phyloP scores from a whole-genome alignment of 2,888 invertebrate species.

The Empis stercorea region DNA sequence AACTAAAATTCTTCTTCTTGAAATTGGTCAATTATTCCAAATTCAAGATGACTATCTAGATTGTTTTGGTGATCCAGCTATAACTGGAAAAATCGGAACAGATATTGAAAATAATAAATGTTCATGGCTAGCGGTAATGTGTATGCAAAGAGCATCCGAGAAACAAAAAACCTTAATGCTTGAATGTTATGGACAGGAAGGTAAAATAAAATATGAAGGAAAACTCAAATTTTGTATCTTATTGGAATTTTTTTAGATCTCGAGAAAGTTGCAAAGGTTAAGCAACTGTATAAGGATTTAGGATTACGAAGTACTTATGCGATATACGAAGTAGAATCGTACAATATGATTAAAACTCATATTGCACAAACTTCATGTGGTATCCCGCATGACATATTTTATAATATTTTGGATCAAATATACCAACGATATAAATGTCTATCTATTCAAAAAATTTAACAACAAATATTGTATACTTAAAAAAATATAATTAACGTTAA shows the following conservation, averaged over 20 bases:
- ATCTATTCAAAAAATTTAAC: not conserved
- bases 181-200: slow-evolving; percentile 58
- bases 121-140: slow-evolving; percentile 85
- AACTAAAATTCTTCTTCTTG: slow-evolving; percentile 71
- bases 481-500: no score
- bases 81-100: slow-evolving; percentile 80
- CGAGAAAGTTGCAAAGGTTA: slow-evolving; percentile 53
- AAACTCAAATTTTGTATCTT: not conserved
- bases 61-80: slow-evolving; percentile 73
- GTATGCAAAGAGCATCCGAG: slow-evolving; percentile 62
- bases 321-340: slow-evolving; percentile 71
- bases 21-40: slow-evolving; percentile 94
- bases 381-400: slow-evolving; percentile 67
- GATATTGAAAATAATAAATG: slow-evolving; percentile 96
- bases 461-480: no score
- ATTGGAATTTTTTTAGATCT: slow-evolving; percentile 39
- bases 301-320: slow-evolving; percentile 63
- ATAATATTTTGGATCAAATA: slow-evolving; percentile 68
- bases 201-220: no score
- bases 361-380: slow-evolving; percentile 74
- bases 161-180: slow-evolving; percentile 59
- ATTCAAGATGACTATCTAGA: slow-evolving; percentile 65
- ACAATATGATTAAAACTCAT: slow-evolving; percentile 66
- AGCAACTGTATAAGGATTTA: slow-evolving; percentile 63
- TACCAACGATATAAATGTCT: slow-evolving; percentile 55